Evolutionary conservation across 2,888 invertebrate genomes (phyloP).

Genomic region (Lottia gigantea): DNA sequence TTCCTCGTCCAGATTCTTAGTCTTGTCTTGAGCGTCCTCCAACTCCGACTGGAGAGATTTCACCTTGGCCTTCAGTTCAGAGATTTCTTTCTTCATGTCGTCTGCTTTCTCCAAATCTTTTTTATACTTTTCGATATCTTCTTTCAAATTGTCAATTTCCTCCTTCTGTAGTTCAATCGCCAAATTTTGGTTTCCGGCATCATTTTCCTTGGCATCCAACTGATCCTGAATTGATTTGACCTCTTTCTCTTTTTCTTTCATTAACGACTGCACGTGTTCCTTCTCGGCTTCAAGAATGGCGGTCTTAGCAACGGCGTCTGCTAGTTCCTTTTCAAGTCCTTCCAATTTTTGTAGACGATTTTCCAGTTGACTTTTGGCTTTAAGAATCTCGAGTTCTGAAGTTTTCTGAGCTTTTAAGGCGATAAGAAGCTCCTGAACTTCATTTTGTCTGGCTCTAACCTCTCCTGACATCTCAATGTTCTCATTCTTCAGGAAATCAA

Average conservation of each 20-base stretch:
- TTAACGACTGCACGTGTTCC: slow-evolving; percentile 19
- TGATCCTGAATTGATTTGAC: background rate
- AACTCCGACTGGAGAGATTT: slow-evolving; percentile 35
- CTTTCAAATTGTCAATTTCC: slow-evolving; percentile 30
- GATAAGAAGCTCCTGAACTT: background rate
- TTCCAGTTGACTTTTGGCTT: background rate
- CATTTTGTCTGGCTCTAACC: background rate
- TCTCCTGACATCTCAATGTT: background rate
- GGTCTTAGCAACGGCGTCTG: slow-evolving; percentile 12
- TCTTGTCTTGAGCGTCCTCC: slow-evolving; percentile 32
- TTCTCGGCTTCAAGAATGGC: slow-evolving; percentile 27
- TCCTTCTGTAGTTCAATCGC: slow-evolving; percentile 22
- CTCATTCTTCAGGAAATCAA: background rate
- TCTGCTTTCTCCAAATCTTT: slow-evolving; percentile 14
- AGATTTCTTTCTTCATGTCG: slow-evolving; percentile 26
- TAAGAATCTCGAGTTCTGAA: background rate
- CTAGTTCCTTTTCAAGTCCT: background rate
- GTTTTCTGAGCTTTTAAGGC: background rate
- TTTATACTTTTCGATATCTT: slow-evolving; percentile 22
- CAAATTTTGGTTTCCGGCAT: slow-evolving; percentile 18
- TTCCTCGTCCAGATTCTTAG: slow-evolving; percentile 35
- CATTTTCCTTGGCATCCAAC: slow-evolving; percentile 15
- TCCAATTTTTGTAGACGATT: slow-evolving; percentile 1
- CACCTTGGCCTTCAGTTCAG: slow-evolving; percentile 26
- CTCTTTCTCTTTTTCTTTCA: background rate